Percentiles rank a stretch among this genome's conserved stretches.
These are phyloP conservation scores for Tryphoninae sp. DNA, from an alignment of 2,888 invertebrate genomes.

Conservation along the genomic window DNA sequence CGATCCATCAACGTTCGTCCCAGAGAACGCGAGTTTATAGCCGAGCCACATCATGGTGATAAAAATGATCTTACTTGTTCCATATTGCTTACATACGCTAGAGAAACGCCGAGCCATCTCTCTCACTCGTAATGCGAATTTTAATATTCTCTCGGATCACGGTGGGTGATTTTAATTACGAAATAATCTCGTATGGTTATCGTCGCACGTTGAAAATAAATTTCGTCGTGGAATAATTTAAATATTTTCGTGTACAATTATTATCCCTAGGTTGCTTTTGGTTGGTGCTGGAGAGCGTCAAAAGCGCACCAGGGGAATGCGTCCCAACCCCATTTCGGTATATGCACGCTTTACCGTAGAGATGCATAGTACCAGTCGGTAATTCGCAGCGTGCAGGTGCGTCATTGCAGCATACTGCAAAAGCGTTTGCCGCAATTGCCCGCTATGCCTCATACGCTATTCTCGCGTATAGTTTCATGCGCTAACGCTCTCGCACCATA, in stretches of 20 bases:
- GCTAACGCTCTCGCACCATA: slow-evolving; percentile 13
- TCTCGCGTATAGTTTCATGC: slow-evolving; percentile 5
- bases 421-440: slow-evolving; percentile 39
- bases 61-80: slow-evolving; percentile 14
- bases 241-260: slow-evolving; percentile 2
- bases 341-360: neutral
- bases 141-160: neutral
- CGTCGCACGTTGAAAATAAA: neutral
- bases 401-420: slow-evolving; percentile 20
- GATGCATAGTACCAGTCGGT: slow-evolving; percentile 1
- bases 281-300: slow-evolving; percentile 19
- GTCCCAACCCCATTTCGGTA: neutral
- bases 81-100: neutral
- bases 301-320: slow-evolving; percentile 18
- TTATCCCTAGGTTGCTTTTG: neutral
- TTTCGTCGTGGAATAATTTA: slow-evolving; percentile 6
- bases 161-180: neutral
- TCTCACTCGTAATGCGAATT: neutral
- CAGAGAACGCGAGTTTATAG: neutral
- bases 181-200: slow-evolving; percentile 6
- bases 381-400: slow-evolving; percentile 39
- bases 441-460: slow-evolving; percentile 13
- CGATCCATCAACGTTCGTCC: neutral
- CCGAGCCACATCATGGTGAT: slow-evolving; percentile 2
- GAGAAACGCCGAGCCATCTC: neutral